These are phyloP conservation scores for Eupithecia inturbata DNA, from an alignment of 2,888 invertebrate species.

Conservation along the genomic window DNA sequence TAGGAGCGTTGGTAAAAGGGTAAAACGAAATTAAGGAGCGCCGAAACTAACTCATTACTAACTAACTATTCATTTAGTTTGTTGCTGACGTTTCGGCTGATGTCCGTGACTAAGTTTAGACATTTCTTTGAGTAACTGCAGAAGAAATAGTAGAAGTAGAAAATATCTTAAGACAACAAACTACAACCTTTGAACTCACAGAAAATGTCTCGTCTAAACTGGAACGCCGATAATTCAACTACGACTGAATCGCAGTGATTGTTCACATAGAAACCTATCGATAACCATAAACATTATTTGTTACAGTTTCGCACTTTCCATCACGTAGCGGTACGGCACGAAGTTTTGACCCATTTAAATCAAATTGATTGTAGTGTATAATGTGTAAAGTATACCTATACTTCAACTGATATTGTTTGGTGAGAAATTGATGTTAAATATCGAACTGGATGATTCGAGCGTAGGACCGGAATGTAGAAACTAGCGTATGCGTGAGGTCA, in stretches of 20 bases:
- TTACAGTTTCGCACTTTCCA: slow-evolving; percentile 55
- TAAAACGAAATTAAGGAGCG: no score
- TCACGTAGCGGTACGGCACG: slow-evolving; percentile 54
- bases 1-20: no score
- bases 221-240: neutral
- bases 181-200: neutral
- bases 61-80: neutral
- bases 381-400: no score
- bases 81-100: neutral
- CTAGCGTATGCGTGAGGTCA: neutral
- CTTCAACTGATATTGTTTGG: neutral
- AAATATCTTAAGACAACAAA: neutral
- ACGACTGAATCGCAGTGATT: neutral
- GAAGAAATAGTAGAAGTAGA: neutral
- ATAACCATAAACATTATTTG: slow-evolving; percentile 34
- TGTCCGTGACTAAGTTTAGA: neutral
- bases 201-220: neutral
- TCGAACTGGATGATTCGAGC: neutral
- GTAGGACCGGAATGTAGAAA: neutral
- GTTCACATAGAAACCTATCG: slow-evolving; percentile 7
- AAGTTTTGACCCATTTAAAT: slow-evolving; percentile 50
- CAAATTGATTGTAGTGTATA: slow-evolving; percentile 43
- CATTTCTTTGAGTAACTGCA: neutral
- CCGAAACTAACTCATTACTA: no score
- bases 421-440: neutral